These are phyloP conservation scores for Lapara coniferarum DNA, from an alignment of 2,888 invertebrate species.

Conservation along the genomic window DNA sequence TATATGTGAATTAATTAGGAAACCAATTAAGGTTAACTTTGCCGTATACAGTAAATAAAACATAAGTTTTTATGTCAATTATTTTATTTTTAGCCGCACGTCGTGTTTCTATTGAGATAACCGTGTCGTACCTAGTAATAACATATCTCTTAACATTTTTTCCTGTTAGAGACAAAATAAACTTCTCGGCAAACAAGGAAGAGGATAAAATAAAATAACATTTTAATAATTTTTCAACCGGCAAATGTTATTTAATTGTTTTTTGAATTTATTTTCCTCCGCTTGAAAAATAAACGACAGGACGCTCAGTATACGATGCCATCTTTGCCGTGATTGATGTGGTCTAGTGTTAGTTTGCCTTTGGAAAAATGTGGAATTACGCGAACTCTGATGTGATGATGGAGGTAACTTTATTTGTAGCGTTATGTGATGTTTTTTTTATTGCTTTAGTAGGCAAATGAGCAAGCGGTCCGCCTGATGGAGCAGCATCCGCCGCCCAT, in stretches of 20 bases:
- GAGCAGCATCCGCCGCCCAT: too few species aligned
- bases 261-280: conserved; percentile 53
- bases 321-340: conserved; percentile 31
- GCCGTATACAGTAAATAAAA: conserved; percentile 5
- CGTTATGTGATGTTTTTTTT: background rate
- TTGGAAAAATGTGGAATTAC: conserved; percentile 51
- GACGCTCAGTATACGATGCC: conserved; percentile 32
- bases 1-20: conserved; percentile 6
- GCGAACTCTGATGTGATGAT: conserved; percentile 48
- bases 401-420: conserved; percentile 46
- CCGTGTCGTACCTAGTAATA: background rate
- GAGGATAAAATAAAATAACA: conserved; percentile 41
- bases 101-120: conserved; percentile 8
- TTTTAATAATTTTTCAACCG: conserved; percentile 47
- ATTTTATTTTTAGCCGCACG: conserved; percentile 10
- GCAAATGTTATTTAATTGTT: conserved; percentile 43
- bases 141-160: conserved; percentile 35
- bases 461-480: too few species aligned
- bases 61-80: conserved; percentile 14
- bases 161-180: conserved; percentile 43
- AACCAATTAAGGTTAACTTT: background rate
- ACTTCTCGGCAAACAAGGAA: conserved; percentile 48
- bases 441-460: too few species aligned
- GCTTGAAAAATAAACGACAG: conserved; percentile 40
- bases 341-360: conserved; percentile 31